Evolutionary conservation across 2,888 invertebrate species (phyloP).

Genomic region (Xestia xanthographa): DNA sequence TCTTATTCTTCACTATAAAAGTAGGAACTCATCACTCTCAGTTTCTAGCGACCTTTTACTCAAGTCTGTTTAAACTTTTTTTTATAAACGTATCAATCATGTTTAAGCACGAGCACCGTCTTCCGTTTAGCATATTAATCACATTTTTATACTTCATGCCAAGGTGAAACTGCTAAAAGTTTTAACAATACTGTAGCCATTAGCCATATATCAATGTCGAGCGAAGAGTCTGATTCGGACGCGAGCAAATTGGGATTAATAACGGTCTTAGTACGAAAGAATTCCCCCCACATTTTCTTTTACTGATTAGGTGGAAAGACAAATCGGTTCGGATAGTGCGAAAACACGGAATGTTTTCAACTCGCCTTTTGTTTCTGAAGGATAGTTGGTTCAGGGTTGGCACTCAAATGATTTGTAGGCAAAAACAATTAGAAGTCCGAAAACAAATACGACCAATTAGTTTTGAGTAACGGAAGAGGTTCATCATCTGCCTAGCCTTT

Average conservation of each 20-base stretch:
- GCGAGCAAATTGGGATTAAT: conserved; percentile 86
- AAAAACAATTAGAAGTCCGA: conserved; percentile 51
- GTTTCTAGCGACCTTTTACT: conserved; percentile 35
- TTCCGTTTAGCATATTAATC: conserved; percentile 67
- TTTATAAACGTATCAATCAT: conserved; percentile 60
- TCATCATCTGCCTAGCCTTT: too few species aligned
- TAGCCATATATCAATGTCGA: conserved; percentile 83
- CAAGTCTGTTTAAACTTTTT: conserved; percentile 42
- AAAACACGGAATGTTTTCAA: conserved; percentile 63
- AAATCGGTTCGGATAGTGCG: conserved; percentile 76
- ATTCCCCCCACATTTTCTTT: conserved; percentile 78
- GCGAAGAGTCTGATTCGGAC: conserved; percentile 71
- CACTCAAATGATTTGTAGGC: conserved; percentile 58
- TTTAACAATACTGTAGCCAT: conserved; percentile 72
- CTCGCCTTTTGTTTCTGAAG: conserved; percentile 54
- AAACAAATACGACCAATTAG: conserved; percentile 45
- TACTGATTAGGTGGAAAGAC: conserved; percentile 82
- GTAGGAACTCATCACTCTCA: conserved; percentile 31
- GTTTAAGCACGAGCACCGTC: conserved; percentile 47
- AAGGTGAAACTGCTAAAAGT: conserved; percentile 65
- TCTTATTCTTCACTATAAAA: conserved; percentile 10
- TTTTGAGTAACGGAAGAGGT: conserved; percentile 38
- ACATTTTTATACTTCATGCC: conserved; percentile 60
- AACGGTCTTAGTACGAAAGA: conserved; percentile 78
- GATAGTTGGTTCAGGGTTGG: conserved; percentile 32